These are phyloP conservation scores for Vireo griseus DNA, from an alignment of 2,797 vertebrate genomes.

Conservation along the genomic window DNA sequence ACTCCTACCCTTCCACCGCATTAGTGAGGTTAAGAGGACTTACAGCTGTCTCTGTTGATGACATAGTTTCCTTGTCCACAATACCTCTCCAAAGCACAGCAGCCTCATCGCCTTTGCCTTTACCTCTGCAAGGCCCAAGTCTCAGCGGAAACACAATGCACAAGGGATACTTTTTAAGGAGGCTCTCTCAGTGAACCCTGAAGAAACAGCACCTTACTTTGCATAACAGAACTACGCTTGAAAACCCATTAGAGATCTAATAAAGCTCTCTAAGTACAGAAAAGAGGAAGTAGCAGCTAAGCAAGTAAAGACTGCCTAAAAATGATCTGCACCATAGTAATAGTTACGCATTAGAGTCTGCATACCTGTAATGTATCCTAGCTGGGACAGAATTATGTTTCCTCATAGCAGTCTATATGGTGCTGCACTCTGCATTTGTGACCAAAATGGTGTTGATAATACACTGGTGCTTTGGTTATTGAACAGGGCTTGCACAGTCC, in stretches of 20 bases:
- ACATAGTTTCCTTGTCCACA: background rate
- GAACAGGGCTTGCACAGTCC: background rate
- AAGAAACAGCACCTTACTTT: background rate
- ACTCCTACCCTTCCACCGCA: background rate
- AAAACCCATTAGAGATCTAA: background rate
- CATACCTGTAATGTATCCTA: background rate
- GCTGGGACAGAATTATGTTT: background rate
- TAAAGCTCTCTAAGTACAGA: background rate
- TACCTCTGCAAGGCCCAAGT: background rate
- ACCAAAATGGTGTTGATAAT: background rate
- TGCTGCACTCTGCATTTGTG: background rate
- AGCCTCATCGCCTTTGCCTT: background rate
- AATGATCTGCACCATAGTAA: background rate
- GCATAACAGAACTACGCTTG: background rate
- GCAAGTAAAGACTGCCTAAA: background rate
- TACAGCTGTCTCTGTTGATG: background rate
- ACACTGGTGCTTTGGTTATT: background rate
- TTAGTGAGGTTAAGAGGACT: background rate
- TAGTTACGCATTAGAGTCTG: background rate
- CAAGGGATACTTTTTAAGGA: background rate
- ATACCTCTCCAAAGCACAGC: background rate
- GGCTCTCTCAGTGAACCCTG: background rate
- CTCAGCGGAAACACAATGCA: background rate
- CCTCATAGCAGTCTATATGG: rapidly evolving
- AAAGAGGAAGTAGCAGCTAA: background rate